Percentiles rank a stretch among this genome's conserved stretches.
Conservation (phyloP, 2,113 vertebrate species). For the Vireo altiloquus region DNA sequence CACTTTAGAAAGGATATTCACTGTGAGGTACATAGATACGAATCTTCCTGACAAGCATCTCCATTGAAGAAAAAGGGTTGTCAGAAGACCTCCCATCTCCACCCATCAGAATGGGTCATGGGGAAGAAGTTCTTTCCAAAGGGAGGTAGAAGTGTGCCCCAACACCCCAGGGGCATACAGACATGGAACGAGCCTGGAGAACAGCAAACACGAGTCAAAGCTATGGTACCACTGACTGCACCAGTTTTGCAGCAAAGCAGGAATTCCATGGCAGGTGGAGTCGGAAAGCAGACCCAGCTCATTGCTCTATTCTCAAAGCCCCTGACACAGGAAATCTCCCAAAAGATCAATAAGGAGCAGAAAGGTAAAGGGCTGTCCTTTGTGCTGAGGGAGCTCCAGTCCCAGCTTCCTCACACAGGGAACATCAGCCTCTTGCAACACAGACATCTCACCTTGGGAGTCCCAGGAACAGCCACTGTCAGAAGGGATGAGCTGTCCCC, state of each 20-base stretch:
- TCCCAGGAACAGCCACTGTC: not conserved
- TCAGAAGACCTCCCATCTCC: conserved; percentile 30
- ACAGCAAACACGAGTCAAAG: not conserved
- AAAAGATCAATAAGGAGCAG: not conserved
- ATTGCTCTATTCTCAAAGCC: not conserved
- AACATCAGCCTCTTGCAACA: not conserved
- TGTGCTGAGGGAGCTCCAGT: not conserved
- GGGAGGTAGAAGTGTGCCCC: conserved; percentile 51
- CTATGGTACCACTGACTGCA: not conserved
- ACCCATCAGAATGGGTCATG: not conserved
- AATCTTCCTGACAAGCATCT: conserved; percentile 13
- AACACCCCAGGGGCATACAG: not conserved
- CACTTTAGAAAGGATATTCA: not conserved
- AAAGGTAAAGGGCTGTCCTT: not conserved
- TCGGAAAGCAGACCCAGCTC: not conserved
- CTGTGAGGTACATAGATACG: not conserved
- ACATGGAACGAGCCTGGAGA: not conserved
- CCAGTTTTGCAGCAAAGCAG: not conserved
- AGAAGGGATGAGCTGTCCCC: not conserved
- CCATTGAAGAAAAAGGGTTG: conserved; percentile 30
- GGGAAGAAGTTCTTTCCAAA: conserved; percentile 22
- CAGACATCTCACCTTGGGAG: not conserved
- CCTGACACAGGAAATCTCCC: not conserved
- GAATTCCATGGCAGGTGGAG: not conserved
- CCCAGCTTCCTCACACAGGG: not conserved